These are phyloP conservation scores for Nestor notabilis DNA, from an alignment of 2,113 vertebrate species.

Conservation along the genomic window DNA sequence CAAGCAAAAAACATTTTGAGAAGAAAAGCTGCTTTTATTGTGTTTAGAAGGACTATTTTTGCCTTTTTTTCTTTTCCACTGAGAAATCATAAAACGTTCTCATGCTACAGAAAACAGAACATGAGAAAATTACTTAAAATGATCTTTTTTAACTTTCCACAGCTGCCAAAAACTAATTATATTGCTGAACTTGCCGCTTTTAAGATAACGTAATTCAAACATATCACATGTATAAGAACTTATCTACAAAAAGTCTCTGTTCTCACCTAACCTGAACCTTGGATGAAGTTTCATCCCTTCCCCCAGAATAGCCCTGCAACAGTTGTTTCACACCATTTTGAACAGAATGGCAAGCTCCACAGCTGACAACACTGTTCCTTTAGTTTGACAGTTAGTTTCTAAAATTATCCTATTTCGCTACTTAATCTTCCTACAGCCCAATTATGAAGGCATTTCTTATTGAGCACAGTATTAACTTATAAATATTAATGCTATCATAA, in stretches of 20 bases:
- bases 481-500: conserved; percentile 43
- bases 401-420: conserved; percentile 55
- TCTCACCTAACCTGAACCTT: neutral
- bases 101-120: neutral
- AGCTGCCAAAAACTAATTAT: neutral
- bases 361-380: conserved; percentile 30
- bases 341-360: neutral
- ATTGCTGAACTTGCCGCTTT: neutral
- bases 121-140: neutral
- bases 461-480: conserved; percentile 20
- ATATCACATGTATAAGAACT: neutral
- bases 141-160: neutral
- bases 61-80: neutral
- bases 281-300: neutral
- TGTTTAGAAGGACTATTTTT: neutral
- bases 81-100: neutral
- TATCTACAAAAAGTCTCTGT: neutral
- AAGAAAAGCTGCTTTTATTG: neutral
- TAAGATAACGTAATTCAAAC: neutral
- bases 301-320: neutral
- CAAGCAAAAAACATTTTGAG: neutral
- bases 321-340: conserved; percentile 8
- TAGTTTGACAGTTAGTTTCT: conserved; percentile 43
- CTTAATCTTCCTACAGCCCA: conserved; percentile 37
- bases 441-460: conserved; percentile 27